A percentile compares a stretch with the other conserved stretches of the same genome.
Evolutionary conservation across 2,888 invertebrate species (phyloP).

Genomic region (Pterobdella sp.): DNA sequence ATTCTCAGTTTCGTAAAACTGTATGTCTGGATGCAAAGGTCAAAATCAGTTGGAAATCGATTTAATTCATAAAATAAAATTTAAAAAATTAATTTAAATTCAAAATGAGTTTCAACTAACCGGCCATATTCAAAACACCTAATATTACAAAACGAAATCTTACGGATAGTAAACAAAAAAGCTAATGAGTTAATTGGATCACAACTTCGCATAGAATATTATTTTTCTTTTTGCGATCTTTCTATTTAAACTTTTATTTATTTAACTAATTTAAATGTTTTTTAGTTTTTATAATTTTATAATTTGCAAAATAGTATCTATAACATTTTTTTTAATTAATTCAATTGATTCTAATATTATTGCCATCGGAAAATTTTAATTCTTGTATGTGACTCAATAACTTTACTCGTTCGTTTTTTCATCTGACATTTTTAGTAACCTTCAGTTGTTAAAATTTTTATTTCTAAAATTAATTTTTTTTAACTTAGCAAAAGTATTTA

Average conservation of each 20-base stretch:
- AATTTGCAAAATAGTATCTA: no score
- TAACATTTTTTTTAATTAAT: background rate
- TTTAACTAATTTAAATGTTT: slow-evolving; percentile 11
- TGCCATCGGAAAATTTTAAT: background rate
- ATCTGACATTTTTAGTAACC: no score
- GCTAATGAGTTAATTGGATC: slow-evolving; percentile 17
- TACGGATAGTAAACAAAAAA: slow-evolving; percentile 10
- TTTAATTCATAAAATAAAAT: background rate
- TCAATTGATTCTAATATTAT: background rate
- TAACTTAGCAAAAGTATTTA: no score
- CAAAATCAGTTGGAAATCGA: slow-evolving; percentile 4
- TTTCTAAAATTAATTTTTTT: no score
- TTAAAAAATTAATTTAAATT: background rate
- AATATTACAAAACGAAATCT: slow-evolving; percentile 7
- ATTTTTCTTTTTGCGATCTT: background rate
- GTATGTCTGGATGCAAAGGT: slow-evolving; percentile 25
- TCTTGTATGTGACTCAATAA: no score
- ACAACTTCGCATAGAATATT: slow-evolving; percentile 13
- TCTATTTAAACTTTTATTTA: background rate
- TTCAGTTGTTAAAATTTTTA: no score
- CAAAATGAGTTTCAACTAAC: slow-evolving; percentile 13
- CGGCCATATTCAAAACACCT: slow-evolving; percentile 30
- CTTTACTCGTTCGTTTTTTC: no score
- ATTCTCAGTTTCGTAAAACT: slow-evolving; percentile 31
- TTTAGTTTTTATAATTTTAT: no score